Conservation (phyloP, 2,888 invertebrate species). For the Dyspetes luteomarginatus region DNA sequence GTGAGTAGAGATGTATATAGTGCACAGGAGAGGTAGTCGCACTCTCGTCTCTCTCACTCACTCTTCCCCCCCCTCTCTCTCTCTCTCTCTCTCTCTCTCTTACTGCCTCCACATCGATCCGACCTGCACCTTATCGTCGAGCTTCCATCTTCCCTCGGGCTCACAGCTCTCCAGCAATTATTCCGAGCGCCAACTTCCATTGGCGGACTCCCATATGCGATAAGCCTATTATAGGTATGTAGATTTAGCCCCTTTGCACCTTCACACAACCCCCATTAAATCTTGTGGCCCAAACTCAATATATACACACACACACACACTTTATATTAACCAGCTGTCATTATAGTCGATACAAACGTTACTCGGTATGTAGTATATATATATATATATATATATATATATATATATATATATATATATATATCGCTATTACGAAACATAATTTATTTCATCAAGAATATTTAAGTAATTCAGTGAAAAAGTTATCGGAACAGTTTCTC, state of each 20-base stretch:
- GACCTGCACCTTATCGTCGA: constrained; percentile 68
- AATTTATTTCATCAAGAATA: too few relatives aligned
- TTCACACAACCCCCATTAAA: constrained; percentile 34
- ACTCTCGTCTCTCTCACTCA: constrained; percentile 35
- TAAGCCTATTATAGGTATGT: constrained; percentile 55
- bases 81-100: constrained; percentile 12
- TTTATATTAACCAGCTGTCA: neutral
- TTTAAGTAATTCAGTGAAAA: too few relatives aligned
- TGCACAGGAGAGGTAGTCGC: constrained; percentile 59
- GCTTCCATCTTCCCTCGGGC: constrained; percentile 66
- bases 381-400: neutral
- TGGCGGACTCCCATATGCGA: constrained; percentile 54
- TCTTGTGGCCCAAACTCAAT: constrained; percentile 20
- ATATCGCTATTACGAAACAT: too few relatives aligned
- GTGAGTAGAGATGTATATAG: constrained; percentile 33
- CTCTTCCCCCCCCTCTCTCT: neutral
- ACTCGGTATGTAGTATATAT: neutral
- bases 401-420: too few relatives aligned
- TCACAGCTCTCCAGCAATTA: constrained; percentile 66
- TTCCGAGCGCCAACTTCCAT: constrained; percentile 68
- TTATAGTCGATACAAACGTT: neutral
- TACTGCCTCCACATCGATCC: constrained; percentile 67
- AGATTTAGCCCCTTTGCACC: constrained; percentile 54
- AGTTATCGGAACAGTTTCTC: too few relatives aligned
- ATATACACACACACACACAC: constrained; percentile 4